Evolutionary conservation across 2,113 vertebrate species (phyloP), one percentile per base, ranked within the genome.

Genomic region (Prunella fulvescens): DNA sequence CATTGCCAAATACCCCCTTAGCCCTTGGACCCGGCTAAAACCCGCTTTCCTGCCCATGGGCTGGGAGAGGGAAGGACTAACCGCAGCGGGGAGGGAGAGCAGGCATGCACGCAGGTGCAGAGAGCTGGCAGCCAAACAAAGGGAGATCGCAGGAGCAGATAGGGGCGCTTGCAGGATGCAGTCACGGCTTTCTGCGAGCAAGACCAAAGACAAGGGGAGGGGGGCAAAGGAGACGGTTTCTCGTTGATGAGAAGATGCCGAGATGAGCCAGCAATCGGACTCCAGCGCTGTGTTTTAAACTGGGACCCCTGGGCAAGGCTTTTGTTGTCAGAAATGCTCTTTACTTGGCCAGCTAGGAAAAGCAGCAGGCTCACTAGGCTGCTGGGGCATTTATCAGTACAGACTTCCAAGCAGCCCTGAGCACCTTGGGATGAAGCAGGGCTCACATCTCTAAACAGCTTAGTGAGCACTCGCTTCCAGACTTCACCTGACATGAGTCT

Each of bases 41-140:
- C 45, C 74, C 3, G 0, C 79, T 94, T 86, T 91, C 72, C 83
- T 88, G 69, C 92, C 90, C 67, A 23, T 50, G 83, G 90, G 88
- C 76, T 58, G 51, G 42, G 70, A 86, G 85, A 96, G 78, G 89
- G 78, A 86, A 89, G 89, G 84, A 54, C n/a, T 72, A 85, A 93
- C 85, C 81, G 10, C 81, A 74, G 78, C 0, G 1, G 86, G 74
- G 83, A 86, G 89, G 42, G 61, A 82, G 84, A 92, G 84, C 81
- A 53, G 74, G 77, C 72, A 2, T 28, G 83, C 89, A 92, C 7
- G 84, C 96, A 97, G 95, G 92, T 96, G 95, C 95, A 90, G 90
- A 96, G 26, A 92, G 81, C 94, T 96, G 95, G 95, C 94, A 95
- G 84, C 26, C 87, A 80, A 91, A 96, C 92, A 96, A 95, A 96